Evolutionary conservation across 2,797 vertebrate genomes (phyloP), one percentile per base, ranked within the genome.

Genomic region (Melanotaenia boesemani): DNA sequence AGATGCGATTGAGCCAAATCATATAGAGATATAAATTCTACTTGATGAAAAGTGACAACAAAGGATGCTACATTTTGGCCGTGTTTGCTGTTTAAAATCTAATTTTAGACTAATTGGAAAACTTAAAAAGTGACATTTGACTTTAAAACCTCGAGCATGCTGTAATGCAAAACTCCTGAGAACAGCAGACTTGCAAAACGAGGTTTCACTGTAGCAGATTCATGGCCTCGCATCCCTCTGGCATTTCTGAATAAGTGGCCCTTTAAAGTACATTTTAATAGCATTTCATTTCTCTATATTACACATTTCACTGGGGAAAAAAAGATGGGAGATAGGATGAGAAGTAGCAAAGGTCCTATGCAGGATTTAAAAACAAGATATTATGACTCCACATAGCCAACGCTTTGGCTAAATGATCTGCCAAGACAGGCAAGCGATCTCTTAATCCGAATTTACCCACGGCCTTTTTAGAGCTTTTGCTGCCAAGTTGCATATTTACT

Each of bases 221-320:
- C 50, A 57, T 64, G 34, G 26, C 68, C 62, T 69, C 36, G 68
- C 64, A 72, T 55, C 63, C 61, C 55, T 69, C 18, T 24, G 67
- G 79, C 81, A 52, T 73, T 74, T 80, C 74, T 68, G 50, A 24
- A 30, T 79, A 69, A 77, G 44, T 83, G 68, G 32, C 72, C 58
- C 82, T 84, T 89, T 68, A 81, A 80, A 81, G 66, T 76, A 39
- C 16, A 28, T 70, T 77, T 77, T 76, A 61, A 86, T 77, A 68
- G 26, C 72, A 64, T 82, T 80, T 72, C 30, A 32, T 32, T 6
- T 59, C 66, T 36, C 67, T 78, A 63, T 55, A 78, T 81, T 80
- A 80, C 83, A 26, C 65, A 70, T 48, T 76, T 80, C 44, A 77
- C 20, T 64, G 7, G 70, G 65, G 60, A 15, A 8, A 36, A 70